Evolutionary conservation across 2,888 invertebrate genomes (phyloP), one percentile per base, ranked within the genome.

Genomic region (Diaperis boleti): DNA sequence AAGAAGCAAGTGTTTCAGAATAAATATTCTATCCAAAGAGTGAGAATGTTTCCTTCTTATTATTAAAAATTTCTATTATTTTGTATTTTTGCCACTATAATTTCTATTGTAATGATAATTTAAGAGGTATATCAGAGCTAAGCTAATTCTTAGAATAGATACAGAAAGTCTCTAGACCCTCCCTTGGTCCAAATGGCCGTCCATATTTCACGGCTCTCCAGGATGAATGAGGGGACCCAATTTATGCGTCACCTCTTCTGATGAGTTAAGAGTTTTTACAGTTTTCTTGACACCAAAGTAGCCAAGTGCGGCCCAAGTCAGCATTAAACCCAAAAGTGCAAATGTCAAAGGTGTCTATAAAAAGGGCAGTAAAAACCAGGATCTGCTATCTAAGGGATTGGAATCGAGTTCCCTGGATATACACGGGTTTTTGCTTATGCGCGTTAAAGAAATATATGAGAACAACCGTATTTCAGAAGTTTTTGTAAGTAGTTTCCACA

Each of bases 281-380:
- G 20, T 39, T 54, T 18, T 37, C 22, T 10, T 3, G 22, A 37
- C 47, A 39, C 37, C 33, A 56, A 61, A 64, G 61, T 64, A 54
- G 63, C 60, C 60, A 64, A 60, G 66, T 66, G 63, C 61, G 60
- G 45, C 52, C 63, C 14, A 41, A 57, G 52, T 63, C 66, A 64
- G 66, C 63, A 66, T 14, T 66, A 66, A 67, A 70, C 65, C 62
- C 60, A 49, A 64, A 63, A 70, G 69, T 68, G 69, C 69, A 67
- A 72, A 72, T 67, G 70, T 69, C 68, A 66, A 68, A 68, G 69
- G 68, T 61, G 60, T 55, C 63, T 62, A 66, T 67, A 67, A 69
- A 70, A 70, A 65, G 35, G 55, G 67, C 64, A 66, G 69, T 69
- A 70, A 70, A 72, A 68, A 70, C 56, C 61, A 22, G 52, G 39